Percentiles rank a stretch among this genome's conserved stretches.
These are phyloP conservation scores for Anguilla obscura DNA, from an alignment of 2,797 vertebrate genomes.

Conservation along the genomic window DNA sequence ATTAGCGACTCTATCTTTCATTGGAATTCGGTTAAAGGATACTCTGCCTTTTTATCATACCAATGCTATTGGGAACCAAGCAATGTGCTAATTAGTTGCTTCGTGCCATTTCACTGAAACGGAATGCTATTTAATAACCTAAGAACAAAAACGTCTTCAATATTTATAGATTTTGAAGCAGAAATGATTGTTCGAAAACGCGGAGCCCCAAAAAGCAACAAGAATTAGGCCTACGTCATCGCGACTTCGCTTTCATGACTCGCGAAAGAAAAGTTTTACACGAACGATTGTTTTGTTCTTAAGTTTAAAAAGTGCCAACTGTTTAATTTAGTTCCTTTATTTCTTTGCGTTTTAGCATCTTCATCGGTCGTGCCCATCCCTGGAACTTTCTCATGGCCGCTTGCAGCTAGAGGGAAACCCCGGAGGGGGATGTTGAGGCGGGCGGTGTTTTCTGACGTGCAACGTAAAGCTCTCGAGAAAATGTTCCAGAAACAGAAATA, in stretches of 20 bases:
- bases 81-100: constrained; percentile 96
- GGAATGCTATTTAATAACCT: constrained; percentile 66
- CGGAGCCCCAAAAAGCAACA: constrained; percentile 33
- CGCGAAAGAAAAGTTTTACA: constrained; percentile 17
- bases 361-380: constrained; percentile 89
- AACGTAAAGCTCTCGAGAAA: constrained; percentile 95
- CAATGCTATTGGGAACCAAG: constrained; percentile 84
- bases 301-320: not conserved
- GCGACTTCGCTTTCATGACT: constrained; percentile 17
- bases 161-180: constrained; percentile 39
- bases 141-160: constrained; percentile 49
- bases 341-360: constrained; percentile 58
- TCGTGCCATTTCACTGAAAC: constrained; percentile 85
- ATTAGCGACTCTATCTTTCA: constrained; percentile 96
- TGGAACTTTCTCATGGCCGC: constrained; percentile 93
- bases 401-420: constrained; percentile 89
- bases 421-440: constrained; percentile 92
- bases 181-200: constrained; percentile 39
- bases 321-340: not conserved
- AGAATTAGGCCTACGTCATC: not conserved
- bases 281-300: not conserved
- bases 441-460: constrained; percentile 94
- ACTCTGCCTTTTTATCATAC: constrained; percentile 89
- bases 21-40: constrained; percentile 77
- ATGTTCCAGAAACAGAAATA: constrained; percentile 99